These are phyloP conservation scores for Eilema sororculum DNA, from an alignment of 2,888 invertebrate genomes.

Conservation along the genomic window DNA sequence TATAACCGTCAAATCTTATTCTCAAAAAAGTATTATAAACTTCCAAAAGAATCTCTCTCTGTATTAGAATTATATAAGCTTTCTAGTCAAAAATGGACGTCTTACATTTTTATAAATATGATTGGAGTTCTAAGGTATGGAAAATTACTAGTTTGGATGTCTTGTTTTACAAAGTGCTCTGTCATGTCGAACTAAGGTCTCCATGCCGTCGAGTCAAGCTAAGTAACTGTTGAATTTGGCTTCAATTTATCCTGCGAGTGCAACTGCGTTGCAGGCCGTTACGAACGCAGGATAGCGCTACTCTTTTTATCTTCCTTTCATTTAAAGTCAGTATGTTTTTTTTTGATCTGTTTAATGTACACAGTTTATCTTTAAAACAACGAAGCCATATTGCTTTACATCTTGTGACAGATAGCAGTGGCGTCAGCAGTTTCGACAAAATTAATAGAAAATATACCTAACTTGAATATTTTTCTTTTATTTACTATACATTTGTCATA, in stretches of 20 bases:
- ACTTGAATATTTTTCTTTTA: no score
- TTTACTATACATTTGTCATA: no score
- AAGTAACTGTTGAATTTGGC: neutral
- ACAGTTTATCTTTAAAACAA: no score
- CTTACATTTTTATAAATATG: constrained; percentile 59
- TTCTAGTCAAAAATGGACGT: constrained; percentile 85
- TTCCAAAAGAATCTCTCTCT: constrained; percentile 84
- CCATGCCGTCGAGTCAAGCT: neutral
- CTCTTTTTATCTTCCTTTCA: no score
- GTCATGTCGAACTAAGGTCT: constrained; percentile 25
- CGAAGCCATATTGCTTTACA: no score
- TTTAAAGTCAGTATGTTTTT: no score
- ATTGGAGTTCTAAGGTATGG: constrained; percentile 50
- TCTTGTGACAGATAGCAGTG: no score
- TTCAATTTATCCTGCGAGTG: neutral
- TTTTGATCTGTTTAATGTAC: no score
- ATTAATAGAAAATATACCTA: no score
- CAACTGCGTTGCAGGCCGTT: no score
- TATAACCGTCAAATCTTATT: constrained; percentile 65
- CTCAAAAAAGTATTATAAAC: constrained; percentile 80
- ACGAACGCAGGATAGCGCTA: no score
- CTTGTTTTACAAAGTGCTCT: constrained; percentile 34
- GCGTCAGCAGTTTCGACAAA: no score
- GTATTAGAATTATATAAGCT: constrained; percentile 80
- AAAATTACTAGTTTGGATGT: constrained; percentile 36